A percentile compares a stretch with the other conserved stretches of the same genome.
These are phyloP conservation scores for Sphaeridia pumilis DNA, from an alignment of 2,888 invertebrate species.

Conservation along the genomic window DNA sequence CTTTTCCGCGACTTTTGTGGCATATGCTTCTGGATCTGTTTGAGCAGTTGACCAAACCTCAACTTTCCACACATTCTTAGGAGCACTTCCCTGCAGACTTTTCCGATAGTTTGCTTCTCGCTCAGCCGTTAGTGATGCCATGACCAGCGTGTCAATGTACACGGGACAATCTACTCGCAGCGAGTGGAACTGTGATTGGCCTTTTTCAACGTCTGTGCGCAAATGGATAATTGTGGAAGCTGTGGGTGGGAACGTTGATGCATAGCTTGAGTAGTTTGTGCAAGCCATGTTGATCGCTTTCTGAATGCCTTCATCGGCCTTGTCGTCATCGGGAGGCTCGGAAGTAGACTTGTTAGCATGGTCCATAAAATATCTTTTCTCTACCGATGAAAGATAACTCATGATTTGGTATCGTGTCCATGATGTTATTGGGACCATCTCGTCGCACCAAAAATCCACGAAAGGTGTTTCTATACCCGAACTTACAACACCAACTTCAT, in stretches of 20 bases:
- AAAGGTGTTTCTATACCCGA: constrained; percentile 9
- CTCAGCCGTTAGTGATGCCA: constrained; percentile 4
- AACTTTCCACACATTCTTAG: constrained; percentile 22
- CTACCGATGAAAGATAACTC: constrained; percentile 17
- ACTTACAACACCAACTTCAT: constrained; percentile 24
- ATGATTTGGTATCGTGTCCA: constrained; percentile 23
- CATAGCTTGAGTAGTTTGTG: constrained; percentile 14
- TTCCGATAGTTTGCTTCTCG: constrained; percentile 19
- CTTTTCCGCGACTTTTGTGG: constrained; percentile 21
- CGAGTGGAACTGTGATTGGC: constrained; percentile 6
- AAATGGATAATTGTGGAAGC: constrained; percentile 23
- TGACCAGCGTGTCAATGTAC: constrained; percentile 19
- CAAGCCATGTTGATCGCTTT: constrained; percentile 25
- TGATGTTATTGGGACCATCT: constrained; percentile 21
- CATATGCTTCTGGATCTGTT: constrained; percentile 21
- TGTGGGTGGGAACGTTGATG: constrained; percentile 17
- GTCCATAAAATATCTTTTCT: constrained; percentile 11
- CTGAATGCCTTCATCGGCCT: constrained; percentile 15
- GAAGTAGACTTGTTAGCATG: background rate
- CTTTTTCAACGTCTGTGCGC: constrained; percentile 12
- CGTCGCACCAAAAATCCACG: constrained; percentile 20
- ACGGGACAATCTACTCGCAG: constrained; percentile 21
- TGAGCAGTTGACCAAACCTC: constrained; percentile 16
- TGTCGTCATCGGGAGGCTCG: background rate
- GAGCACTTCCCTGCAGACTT: constrained; percentile 13